Evolutionary conservation across 1,140 invertebrate genomes (phyloP), one percentile per base, ranked within the genome.

Genomic region (Drosophila pachea): DNA sequence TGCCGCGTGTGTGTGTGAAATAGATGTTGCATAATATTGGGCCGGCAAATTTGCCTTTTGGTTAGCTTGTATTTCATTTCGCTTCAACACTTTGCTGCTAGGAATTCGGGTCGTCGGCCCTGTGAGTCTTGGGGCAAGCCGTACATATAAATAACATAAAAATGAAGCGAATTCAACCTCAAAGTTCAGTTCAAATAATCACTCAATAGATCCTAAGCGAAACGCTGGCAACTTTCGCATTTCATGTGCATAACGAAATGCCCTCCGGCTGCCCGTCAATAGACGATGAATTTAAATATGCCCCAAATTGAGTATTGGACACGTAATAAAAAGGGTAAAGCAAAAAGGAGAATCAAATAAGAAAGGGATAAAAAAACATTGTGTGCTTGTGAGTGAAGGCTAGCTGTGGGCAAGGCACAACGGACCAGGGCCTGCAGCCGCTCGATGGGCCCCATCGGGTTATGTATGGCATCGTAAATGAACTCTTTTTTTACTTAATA

Each of bases 271-370:
- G 81, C 76, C n/a, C 71, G 68, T 84, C 67, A 76, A 86, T 86
- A 86, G 81, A 86, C 81, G 81, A 86, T 86, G 81, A 86, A 86
- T 86, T 86, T 86, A 86, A 86, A 86, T 86, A 86, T 86, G 81
- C 70, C 81, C 67, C 81, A 86, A 86, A 86, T 86, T 86, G 81
- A 86, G 81, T 86, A 86, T 86, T 86, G 81, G 81, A 81, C 81
- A 86, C 81, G 81, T 86, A 86, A 86, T 86, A 86, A 82, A 86
- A 84, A 65, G 65, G 63, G 48, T 22, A 22, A 22, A 22, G 22
- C 22, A 3, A 22, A 22, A 22, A 16, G 36, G 11, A 43, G 22
- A 73, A 63, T 14, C 67, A 52, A 68, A 69, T 40, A 47, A 32
- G 52, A 38, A 38, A 35, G 29, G 54, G 45, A 35, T 33, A 40